Evolutionary conservation across 1,140 invertebrate species (phyloP).

Genomic region (Zophobas morio): DNA sequence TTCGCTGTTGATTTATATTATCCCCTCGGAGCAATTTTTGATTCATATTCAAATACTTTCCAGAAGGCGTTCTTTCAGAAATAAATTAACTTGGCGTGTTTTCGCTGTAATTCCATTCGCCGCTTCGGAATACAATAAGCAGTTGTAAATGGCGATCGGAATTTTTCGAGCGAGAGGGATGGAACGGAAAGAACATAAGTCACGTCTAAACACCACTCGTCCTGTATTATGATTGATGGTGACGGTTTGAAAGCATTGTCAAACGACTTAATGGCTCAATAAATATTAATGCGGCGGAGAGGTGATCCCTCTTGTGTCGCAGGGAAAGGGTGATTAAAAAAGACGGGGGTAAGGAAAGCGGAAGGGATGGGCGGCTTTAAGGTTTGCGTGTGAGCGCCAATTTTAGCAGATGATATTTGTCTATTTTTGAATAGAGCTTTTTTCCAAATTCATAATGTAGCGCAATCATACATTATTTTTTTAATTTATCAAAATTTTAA

Average conservation of each 20-base stretch:
- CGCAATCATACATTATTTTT: no score
- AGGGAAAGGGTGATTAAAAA: background rate
- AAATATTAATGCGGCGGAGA: constrained; percentile 31
- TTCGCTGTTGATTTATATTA: constrained; percentile 2
- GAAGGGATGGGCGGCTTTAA: no score
- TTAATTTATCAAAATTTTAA: no score
- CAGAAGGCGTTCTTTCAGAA: background rate
- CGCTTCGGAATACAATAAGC: background rate
- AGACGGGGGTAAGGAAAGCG: no score
- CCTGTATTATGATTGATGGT: constrained; percentile 27
- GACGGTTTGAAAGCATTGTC: constrained; percentile 39
- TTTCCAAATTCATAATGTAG: no score
- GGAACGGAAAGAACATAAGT: constrained; percentile 4
- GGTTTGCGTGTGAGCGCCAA: no score
- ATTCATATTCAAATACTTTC: background rate
- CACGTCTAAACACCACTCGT: constrained; percentile 29
- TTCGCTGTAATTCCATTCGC: background rate
- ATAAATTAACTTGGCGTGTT: background rate
- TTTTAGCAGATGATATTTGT: no score
- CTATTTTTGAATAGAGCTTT: no score
- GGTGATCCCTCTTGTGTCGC: background rate
- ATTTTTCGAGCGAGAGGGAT: background rate
- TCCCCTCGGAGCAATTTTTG: background rate
- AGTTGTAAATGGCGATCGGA: background rate
- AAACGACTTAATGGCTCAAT: constrained; percentile 40